Percentiles rank a stretch among this genome's conserved stretches.
phyloP scores from a whole-genome alignment of 2,113 vertebrate genomes.

The Gallinago undulata region DNA sequence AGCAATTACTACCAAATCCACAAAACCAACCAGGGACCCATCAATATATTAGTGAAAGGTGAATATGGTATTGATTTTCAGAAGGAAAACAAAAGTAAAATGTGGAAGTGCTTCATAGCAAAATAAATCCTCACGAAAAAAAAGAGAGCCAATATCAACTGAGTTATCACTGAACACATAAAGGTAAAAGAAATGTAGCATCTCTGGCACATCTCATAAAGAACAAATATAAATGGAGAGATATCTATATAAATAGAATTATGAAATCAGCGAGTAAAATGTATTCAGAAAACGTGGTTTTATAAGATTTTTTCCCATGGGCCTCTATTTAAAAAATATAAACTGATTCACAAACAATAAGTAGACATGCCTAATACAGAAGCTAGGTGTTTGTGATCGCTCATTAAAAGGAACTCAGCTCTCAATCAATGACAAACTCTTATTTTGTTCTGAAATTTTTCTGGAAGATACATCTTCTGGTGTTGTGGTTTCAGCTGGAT shows the following conservation, averaged over 20 bases:
- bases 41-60: neutral
- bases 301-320: neutral
- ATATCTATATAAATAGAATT: neutral
- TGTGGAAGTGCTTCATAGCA: neutral
- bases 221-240: neutral
- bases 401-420: neutral
- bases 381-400: neutral
- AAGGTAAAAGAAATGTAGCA: neutral
- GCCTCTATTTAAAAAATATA: neutral
- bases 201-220: neutral
- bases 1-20: neutral
- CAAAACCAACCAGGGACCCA: neutral
- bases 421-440: neutral
- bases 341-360: neutral
- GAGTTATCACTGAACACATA: neutral
- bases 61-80: neutral
- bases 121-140: neutral
- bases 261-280: neutral
- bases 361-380: neutral
- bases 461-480: neutral
- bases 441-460: neutral
- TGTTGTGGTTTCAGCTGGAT: too few species aligned
- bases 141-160: neutral
- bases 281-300: neutral
- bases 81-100: slow-evolving; percentile 4